These are phyloP conservation scores for Hipparchia semele DNA, from an alignment of 2,888 invertebrate genomes.

Conservation along the genomic window DNA sequence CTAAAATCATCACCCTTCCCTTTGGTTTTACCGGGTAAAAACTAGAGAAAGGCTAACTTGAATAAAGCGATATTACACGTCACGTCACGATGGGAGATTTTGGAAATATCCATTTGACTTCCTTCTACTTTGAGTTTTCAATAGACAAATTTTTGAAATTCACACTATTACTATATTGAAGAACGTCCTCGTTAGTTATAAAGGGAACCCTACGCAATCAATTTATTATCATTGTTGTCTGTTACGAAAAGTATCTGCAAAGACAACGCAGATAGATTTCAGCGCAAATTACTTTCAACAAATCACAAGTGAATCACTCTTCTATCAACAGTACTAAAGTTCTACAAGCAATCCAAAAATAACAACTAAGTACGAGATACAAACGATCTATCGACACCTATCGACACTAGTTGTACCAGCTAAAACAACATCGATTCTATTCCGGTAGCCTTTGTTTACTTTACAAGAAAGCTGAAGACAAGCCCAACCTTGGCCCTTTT, in stretches of 20 bases:
- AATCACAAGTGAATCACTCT: neutral
- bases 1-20: no score
- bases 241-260: neutral
- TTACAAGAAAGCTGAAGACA: slow-evolving; percentile 9
- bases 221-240: neutral
- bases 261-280: slow-evolving; percentile 2
- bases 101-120: neutral
- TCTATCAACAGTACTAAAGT: neutral
- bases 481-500: slow-evolving; percentile 40
- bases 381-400: neutral
- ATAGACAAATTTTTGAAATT: no score
- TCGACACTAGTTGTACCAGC: neutral
- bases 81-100: neutral
- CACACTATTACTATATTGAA: no score
- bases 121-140: no score
- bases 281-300: neutral
- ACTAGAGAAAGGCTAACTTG: neutral
- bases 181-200: no score
- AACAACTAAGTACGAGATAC: neutral
- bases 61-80: neutral
- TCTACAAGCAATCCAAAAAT: neutral
- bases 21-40: neutral
- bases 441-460: slow-evolving; percentile 24
- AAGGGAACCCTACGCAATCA: neutral
- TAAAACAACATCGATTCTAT: neutral